Conservation (phyloP, 1,140 invertebrate species). For the Asbolus verrucosus region DNA sequence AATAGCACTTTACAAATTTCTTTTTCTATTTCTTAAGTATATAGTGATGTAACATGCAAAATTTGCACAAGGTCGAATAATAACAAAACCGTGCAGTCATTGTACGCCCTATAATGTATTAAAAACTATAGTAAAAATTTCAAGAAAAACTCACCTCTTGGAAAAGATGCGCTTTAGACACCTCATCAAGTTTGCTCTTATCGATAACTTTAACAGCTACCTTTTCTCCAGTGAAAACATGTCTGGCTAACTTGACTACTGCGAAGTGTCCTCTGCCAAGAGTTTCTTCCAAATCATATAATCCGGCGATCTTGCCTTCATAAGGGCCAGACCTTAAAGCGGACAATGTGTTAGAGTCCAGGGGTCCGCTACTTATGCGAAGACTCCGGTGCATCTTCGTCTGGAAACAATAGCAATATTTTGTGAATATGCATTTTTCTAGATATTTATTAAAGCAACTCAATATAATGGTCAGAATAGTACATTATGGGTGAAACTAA, state of each 20-base stretch:
- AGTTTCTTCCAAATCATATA: slow-evolving; percentile 97
- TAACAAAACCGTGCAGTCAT: too few species aligned
- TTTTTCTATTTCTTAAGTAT: too few species aligned
- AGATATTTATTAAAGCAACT: too few species aligned
- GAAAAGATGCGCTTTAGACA: slow-evolving; percentile 96
- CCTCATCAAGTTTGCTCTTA: slow-evolving; percentile 96
- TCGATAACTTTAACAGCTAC: slow-evolving; percentile 97
- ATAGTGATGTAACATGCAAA: too few species aligned
- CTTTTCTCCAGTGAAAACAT: slow-evolving; percentile 99
- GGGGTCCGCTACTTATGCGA: slow-evolving; percentile 44
- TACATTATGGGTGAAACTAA: too few species aligned
- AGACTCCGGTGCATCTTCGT: slow-evolving; percentile 49
- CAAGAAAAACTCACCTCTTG: slow-evolving; percentile 82
- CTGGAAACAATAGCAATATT: too few species aligned
- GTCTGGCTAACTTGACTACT: slow-evolving; percentile 97
- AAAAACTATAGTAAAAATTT: too few species aligned
- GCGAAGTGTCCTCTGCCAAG: slow-evolving; percentile 97
- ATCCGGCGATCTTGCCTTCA: slow-evolving; percentile 94
- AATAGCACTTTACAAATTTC: too few species aligned
- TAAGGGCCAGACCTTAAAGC: slow-evolving; percentile 66
- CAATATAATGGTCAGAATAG: too few species aligned
- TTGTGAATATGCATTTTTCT: too few species aligned
- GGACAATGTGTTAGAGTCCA: slow-evolving; percentile 42
- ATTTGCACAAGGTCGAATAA: too few species aligned
- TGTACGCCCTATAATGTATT: too few species aligned